A percentile compares a stretch with the other conserved stretches of the same genome.
Evolutionary conservation across 2,113 vertebrate species (phyloP).

Genomic region (Megalops atlanticus): DNA sequence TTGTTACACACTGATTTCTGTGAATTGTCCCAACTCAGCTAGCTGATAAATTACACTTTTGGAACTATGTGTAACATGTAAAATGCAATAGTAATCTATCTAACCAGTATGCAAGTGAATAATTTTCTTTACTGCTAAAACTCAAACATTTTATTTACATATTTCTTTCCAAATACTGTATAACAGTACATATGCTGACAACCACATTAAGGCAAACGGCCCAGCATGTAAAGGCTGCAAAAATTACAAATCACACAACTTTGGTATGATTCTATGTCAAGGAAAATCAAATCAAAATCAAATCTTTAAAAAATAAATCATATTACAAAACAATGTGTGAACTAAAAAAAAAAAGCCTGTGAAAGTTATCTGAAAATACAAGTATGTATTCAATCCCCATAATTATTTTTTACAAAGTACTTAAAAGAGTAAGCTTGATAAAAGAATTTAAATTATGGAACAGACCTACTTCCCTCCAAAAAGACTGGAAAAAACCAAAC

Average conservation of each 20-base stretch:
- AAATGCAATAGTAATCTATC: constrained; percentile 29
- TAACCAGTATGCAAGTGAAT: constrained; percentile 31
- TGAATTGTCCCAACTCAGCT: constrained; percentile 29
- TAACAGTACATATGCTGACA: constrained; percentile 41
- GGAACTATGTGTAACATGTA: constrained; percentile 22
- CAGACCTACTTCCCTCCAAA: too few relatives aligned
- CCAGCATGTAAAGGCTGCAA: constrained; percentile 41
- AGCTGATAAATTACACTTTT: constrained; percentile 25
- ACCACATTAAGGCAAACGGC: constrained; percentile 44
- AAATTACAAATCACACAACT: constrained; percentile 45
- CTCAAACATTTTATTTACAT: constrained; percentile 31
- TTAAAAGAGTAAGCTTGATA: too few relatives aligned
- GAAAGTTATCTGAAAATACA: too few relatives aligned
- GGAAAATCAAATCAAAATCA: constrained; percentile 28
- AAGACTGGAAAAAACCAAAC: too few relatives aligned
- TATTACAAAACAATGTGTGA: constrained; percentile 31
- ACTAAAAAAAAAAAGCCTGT: constrained; percentile 18
- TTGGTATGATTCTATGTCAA: constrained; percentile 43
- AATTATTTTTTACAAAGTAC: too few relatives aligned
- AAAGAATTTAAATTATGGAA: too few relatives aligned
- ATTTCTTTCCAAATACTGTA: constrained; percentile 43
- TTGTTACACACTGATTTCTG: too few relatives aligned
- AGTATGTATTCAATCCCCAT: too few relatives aligned
- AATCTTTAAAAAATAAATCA: constrained; percentile 34
- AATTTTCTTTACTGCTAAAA: constrained; percentile 34